These are phyloP conservation scores for Sitophilus oryzae DNA, from an alignment of 1,140 invertebrate genomes.

Conservation along the genomic window DNA sequence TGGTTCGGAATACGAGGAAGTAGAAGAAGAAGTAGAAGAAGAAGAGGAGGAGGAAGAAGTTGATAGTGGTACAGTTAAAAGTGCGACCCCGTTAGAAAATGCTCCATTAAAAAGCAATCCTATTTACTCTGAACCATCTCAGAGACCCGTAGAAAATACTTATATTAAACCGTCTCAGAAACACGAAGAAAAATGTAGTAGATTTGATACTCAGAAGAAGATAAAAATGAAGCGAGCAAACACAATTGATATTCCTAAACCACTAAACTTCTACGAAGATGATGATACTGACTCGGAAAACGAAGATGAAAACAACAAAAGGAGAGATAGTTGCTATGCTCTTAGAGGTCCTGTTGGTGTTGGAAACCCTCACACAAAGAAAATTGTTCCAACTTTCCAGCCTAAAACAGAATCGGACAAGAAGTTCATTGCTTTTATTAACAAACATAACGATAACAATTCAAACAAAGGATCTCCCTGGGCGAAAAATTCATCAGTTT, in stretches of 20 bases:
- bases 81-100: constrained; percentile 18
- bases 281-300: constrained; percentile 42
- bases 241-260: constrained; percentile 80
- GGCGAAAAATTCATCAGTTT: constrained; percentile 39
- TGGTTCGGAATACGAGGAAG: constrained; percentile 5
- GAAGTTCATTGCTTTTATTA: constrained; percentile 77
- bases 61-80: constrained; percentile 27
- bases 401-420: constrained; percentile 78
- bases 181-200: constrained; percentile 40
- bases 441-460: constrained; percentile 58
- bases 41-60: constrained; percentile 24
- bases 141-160: background rate
- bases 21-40: constrained; percentile 14
- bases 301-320: constrained; percentile 38
- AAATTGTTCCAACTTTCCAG: constrained; percentile 59
- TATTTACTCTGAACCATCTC: constrained; percentile 19
- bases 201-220: constrained; percentile 61
- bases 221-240: constrained; percentile 78
- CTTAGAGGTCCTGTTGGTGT: constrained; percentile 54
- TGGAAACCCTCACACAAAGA: constrained; percentile 44
- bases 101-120: constrained; percentile 23
- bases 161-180: too few species aligned
- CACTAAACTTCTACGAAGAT: constrained; percentile 51
- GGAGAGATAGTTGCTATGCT: constrained; percentile 45
- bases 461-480: constrained; percentile 32